Base-by-base conservation (phyloP, 2,888 invertebrate genomes). In the Synanthedon formicaeformis region DNA sequence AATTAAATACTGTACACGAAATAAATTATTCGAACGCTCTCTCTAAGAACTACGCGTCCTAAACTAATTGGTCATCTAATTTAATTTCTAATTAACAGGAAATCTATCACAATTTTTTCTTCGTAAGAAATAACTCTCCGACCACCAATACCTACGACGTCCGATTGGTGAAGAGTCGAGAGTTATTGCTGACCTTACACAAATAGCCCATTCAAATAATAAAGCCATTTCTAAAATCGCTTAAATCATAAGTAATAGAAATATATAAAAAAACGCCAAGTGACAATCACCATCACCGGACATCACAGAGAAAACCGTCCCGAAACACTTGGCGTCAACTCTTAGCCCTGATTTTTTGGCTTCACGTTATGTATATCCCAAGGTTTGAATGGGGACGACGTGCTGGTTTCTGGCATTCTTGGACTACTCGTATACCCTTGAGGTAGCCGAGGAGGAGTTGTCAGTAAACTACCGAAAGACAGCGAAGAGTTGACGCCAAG, bases 401-500 rank as follows among this genome's bases (percentile, higher is more conserved):
- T 71, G 51, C 73, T 75, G 12, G 77, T 65, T 53, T 85, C 85
- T 14, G 76, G 72, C 58, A 78, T 69, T 53, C 83, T 71, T 6
- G 87, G 87, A 62, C 87, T 87, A 61, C 87, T 87, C 2, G 87
- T 84, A 58, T 80, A 87, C 57, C 75, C 82, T 12, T 84, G 69
- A 23, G 80, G 80, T 50, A 86, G 60, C 14, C 87, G 73, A 13
- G 83, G 71, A 4, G 86, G 83, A 1, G 82, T 78, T 0, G 86
- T 81, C 18, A 87, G 62, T 60, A 87, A 87, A 57, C 85, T 85
- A 16, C 86, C 81, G 61, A 84, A 87, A 41, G 85, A 84, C 55
- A 87, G 57, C 12, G 86, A 85, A 61, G 87, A 86, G 74, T 86
- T 85, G 76, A 85, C 79, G 60, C 87, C 85, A 53, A 86, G 74